phyloP scores from a whole-genome alignment of 1,140 invertebrate species.

The Pomacea maculata region DNA sequence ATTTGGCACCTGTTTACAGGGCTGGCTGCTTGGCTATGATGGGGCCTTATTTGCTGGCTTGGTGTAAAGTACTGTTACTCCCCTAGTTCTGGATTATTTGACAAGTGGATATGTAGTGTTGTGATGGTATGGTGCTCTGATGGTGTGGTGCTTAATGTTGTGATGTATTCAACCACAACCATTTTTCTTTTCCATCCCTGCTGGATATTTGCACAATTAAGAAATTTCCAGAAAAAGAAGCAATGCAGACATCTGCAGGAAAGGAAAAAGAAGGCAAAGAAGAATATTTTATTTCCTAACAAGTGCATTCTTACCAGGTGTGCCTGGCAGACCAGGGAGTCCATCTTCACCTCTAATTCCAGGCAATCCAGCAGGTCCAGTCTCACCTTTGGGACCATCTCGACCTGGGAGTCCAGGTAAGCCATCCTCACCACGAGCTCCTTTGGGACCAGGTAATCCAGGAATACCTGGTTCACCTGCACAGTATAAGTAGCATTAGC shows the following conservation, averaged over 20 bases:
- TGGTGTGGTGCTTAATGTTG: too few relatives aligned
- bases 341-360: slow-evolving; percentile 44
- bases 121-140: too few relatives aligned
- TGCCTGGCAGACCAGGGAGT: slow-evolving; percentile 39
- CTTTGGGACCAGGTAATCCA: slow-evolving; percentile 47
- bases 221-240: background rate
- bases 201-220: background rate
- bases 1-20: too few relatives aligned
- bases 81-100: too few relatives aligned
- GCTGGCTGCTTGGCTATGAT: too few relatives aligned
- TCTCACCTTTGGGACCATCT: slow-evolving; percentile 37
- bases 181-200: background rate
- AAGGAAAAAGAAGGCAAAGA: background rate
- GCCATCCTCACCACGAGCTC: slow-evolving; percentile 39
- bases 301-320: slow-evolving; percentile 41
- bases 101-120: too few relatives aligned
- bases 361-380: slow-evolving; percentile 39
- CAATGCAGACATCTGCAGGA: slow-evolving; percentile 29
- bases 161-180: too few relatives aligned
- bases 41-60: too few relatives aligned
- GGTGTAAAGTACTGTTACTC: too few relatives aligned
- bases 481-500: too few relatives aligned
- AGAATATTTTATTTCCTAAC: slow-evolving; percentile 12
- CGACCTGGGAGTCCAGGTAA: slow-evolving; percentile 42
- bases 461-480: slow-evolving; percentile 29